Conservation (phyloP, 2,888 invertebrate species). For the Phlogophora meticulosa region DNA sequence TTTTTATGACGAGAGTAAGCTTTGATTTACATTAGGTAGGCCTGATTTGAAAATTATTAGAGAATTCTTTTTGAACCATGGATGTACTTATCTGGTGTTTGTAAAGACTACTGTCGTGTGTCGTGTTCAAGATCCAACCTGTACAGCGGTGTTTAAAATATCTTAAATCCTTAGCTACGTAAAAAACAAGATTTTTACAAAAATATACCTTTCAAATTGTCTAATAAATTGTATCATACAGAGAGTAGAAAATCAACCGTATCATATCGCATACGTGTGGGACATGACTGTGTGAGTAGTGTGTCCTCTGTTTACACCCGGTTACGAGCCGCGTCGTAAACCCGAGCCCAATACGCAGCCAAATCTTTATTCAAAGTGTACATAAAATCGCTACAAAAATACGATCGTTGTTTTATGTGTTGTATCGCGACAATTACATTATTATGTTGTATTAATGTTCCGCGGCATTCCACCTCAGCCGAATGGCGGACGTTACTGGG, state of each 20-base stretch:
- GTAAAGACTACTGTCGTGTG: too few relatives aligned
- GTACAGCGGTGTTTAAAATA: neutral
- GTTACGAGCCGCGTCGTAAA: conserved; percentile 63
- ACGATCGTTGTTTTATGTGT: conserved; percentile 55
- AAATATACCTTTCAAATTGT: conserved; percentile 1
- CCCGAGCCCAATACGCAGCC: conserved; percentile 53
- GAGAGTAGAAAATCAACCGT: conserved; percentile 9
- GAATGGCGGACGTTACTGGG: neutral
- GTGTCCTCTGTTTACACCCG: conserved; percentile 33
- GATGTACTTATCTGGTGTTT: neutral
- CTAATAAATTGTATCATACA: conserved; percentile 10
- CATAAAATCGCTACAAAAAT: conserved; percentile 64
- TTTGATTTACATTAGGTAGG: conserved; percentile 6
- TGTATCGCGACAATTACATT: conserved; percentile 54
- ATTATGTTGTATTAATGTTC: conserved; percentile 33
- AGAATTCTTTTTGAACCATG: neutral
- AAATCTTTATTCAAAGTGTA: conserved; percentile 68
- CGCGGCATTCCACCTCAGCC: neutral
- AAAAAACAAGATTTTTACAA: conserved; percentile 5
- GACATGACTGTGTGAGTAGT: neutral
- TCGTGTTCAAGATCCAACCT: neutral
- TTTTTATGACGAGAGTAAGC: conserved; percentile 26
- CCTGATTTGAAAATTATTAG: neutral
- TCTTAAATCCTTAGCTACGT: neutral
- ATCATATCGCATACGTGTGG: conserved; percentile 3